Conservation (phyloP, 2,113 vertebrate species). For the Morone chrysops region DNA sequence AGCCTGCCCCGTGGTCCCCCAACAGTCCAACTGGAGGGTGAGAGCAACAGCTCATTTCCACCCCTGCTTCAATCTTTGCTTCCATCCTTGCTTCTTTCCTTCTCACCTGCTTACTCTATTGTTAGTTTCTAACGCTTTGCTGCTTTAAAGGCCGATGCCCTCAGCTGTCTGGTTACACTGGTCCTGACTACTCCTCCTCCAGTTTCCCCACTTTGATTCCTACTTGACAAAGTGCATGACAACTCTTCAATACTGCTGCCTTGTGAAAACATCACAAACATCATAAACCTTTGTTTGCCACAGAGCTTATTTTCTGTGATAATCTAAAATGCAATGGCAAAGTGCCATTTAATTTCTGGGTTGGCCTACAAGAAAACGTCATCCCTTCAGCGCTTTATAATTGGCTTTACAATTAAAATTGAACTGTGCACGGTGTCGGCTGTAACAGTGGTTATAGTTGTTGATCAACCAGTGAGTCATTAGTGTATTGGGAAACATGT, state of each 20-base stretch:
- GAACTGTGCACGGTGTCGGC: neutral
- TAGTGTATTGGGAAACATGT: no score
- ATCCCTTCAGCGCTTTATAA: no score
- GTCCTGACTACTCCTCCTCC: neutral
- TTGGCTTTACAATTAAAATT: no score
- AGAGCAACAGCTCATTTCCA: conserved; percentile 61
- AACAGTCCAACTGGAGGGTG: conserved; percentile 67
- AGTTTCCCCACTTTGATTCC: neutral
- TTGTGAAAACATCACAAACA: neutral
- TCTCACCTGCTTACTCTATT: neutral
- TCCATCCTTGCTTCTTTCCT: neutral
- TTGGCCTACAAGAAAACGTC: no score
- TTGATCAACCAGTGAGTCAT: neutral
- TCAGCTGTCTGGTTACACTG: neutral
- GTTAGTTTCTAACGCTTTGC: conserved; percentile 1
- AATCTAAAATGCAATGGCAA: no score
- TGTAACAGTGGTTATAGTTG: neutral
- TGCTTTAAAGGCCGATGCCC: neutral
- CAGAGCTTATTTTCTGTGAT: no score
- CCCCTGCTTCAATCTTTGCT: neutral
- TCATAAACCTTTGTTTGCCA: no score
- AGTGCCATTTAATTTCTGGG: no score
- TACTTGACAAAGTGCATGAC: neutral
- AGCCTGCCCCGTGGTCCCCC: neutral
- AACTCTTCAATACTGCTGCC: neutral